Percentiles rank a stretch among this genome's conserved stretches.
phyloP scores from a whole-genome alignment of 92 coral and sea anemone genomes.

The Blastomussa wellsi region DNA sequence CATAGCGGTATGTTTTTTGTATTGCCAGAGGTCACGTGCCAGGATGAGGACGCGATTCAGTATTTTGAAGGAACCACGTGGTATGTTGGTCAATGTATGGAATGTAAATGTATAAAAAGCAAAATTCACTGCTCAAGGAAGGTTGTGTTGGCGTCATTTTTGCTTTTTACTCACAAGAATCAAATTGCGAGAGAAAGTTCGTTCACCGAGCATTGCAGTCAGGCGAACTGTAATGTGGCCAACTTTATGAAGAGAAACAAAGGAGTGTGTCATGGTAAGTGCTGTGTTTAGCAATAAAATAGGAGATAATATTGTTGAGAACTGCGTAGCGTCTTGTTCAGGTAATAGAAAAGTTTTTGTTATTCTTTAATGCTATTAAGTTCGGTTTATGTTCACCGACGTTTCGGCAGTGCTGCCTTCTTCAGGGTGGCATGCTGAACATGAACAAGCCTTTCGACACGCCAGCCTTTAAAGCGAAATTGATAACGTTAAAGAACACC shows the following conservation, averaged over 20 bases:
- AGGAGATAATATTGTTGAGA: too few species aligned
- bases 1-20: background rate
- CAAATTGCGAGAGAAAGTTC: background rate
- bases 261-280: constrained; percentile 32
- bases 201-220: constrained; percentile 21
- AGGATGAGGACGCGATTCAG: constrained; percentile 30
- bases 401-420: too few species aligned
- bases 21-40: constrained; percentile 26
- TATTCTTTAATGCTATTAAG: too few species aligned
- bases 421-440: too few species aligned
- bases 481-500: too few species aligned
- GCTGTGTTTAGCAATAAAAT: too few species aligned
- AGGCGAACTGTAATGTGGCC: constrained; percentile 15
- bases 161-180: background rate
- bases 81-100: constrained; percentile 37
- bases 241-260: constrained; percentile 9
- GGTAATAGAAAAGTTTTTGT: too few species aligned
- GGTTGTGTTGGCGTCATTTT: background rate
- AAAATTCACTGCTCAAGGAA: constrained; percentile 22
- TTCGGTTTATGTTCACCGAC: too few species aligned
- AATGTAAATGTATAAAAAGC: constrained; percentile 11
- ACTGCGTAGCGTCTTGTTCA: too few species aligned
- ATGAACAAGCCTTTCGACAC: too few species aligned
- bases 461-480: too few species aligned
- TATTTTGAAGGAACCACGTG: constrained; percentile 45